phyloP scores from a whole-genome alignment of 2,797 vertebrate species.

The Eulemur mongoz region DNA sequence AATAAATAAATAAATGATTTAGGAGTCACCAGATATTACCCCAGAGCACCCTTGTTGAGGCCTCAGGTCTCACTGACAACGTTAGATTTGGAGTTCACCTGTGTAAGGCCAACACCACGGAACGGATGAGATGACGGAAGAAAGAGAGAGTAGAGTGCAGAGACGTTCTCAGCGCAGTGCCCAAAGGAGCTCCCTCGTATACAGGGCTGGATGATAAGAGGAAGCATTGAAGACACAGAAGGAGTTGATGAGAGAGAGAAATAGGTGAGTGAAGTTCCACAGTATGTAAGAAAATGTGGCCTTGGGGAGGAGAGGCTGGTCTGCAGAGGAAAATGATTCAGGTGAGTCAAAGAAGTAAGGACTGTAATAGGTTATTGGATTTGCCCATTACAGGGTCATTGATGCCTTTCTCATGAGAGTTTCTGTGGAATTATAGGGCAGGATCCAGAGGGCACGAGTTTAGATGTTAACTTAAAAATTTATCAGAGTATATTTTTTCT shows the following conservation, averaged over 20 bases:
- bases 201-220: neutral
- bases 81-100: neutral
- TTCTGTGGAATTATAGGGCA: neutral
- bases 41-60: neutral
- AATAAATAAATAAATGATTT: neutral
- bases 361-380: neutral
- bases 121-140: neutral
- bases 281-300: neutral
- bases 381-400: neutral
- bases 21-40: neutral
- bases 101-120: neutral
- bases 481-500: neutral
- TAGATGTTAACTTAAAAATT: neutral
- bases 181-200: neutral
- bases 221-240: neutral
- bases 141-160: neutral
- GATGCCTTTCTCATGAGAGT: neutral
- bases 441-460: neutral
- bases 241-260: neutral
- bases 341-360: neutral
- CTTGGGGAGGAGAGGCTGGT: neutral
- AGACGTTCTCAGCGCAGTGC: neutral
- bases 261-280: neutral
- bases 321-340: neutral
- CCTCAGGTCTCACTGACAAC: neutral